A percentile compares a stretch with the other conserved stretches of the same genome.
Evolutionary conservation across 64 coral and sea anemone genomes (phyloP).

Genomic region (Montipora cactus): DNA sequence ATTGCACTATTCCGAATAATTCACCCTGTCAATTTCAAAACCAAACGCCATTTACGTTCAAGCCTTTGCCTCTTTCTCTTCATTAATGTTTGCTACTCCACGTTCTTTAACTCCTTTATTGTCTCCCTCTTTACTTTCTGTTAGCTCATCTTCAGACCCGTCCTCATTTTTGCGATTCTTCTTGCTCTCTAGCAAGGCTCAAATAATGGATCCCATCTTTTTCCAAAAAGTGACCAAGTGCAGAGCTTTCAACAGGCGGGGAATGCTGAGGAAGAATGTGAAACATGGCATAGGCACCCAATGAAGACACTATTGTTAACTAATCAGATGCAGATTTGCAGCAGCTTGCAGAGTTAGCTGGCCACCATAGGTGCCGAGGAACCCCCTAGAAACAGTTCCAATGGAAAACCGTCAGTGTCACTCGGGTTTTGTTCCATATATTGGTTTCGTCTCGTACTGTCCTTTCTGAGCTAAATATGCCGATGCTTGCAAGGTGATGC

Average conservation of each 20-base stretch:
- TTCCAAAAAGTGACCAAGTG: slow-evolving; percentile 46
- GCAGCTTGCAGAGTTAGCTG: slow-evolving; percentile 44
- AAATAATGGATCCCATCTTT: slow-evolving; percentile 37
- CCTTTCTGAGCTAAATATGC: slow-evolving; percentile 9
- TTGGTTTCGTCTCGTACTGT: slow-evolving; percentile 17
- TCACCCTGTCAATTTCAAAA: too few species aligned
- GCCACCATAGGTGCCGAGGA: slow-evolving; percentile 35
- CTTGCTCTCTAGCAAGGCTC: background rate
- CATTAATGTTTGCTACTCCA: background rate
- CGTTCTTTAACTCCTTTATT: too few species aligned
- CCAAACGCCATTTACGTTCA: too few species aligned
- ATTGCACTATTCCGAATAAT: too few species aligned
- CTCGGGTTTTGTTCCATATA: slow-evolving; percentile 26
- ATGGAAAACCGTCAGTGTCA: slow-evolving; percentile 13
- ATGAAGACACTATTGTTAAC: slow-evolving; percentile 14
- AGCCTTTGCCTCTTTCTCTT: too few species aligned
- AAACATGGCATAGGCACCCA: background rate
- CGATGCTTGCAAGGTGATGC: slow-evolving; percentile 13
- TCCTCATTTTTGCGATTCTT: slow-evolving; percentile 8
- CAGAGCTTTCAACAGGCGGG: slow-evolving; percentile 20
- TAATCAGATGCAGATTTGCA: background rate
- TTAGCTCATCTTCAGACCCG: too few species aligned
- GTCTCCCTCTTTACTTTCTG: too few species aligned
- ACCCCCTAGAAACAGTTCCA: slow-evolving; percentile 30
- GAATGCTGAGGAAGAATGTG: slow-evolving; percentile 34